A percentile compares a stretch with the other conserved stretches of the same genome.
phyloP scores from a whole-genome alignment of 2,113 vertebrate species.

The Piaya cayana region DNA sequence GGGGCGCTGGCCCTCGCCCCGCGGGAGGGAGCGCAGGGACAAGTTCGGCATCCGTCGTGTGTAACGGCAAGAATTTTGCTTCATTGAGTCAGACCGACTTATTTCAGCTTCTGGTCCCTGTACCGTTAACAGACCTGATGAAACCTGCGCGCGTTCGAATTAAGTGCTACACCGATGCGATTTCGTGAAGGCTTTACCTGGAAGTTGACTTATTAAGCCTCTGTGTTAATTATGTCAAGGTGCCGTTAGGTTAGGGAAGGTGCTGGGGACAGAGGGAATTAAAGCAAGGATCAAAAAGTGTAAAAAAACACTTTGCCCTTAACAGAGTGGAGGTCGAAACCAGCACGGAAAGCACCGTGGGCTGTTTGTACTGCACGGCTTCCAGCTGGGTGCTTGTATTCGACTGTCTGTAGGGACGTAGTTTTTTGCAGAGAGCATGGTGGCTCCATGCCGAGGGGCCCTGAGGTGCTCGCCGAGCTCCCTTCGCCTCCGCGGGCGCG shows the following conservation, averaged over 20 bases:
- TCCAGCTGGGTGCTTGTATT: not conserved
- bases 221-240: not conserved
- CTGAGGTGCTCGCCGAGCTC: not conserved
- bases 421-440: not conserved
- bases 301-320: not conserved
- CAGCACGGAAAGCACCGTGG: not conserved
- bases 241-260: not conserved
- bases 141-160: not conserved
- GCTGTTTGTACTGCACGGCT: not conserved
- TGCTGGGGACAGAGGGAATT: not conserved
- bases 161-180: fast-evolving
- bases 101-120: not conserved
- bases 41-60: not conserved
- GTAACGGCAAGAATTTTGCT: not conserved
- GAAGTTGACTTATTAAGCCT: not conserved
- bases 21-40: not conserved
- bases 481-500: not conserved
- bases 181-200: not conserved
- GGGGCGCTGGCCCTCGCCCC: not conserved
- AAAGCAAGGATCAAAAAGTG: not conserved
- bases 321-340: not conserved
- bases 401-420: not conserved
- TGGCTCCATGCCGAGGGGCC: not conserved
- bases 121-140: too few relatives aligned
- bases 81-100: not conserved